Percentiles rank a stretch among this genome's conserved stretches.
Conservation (phyloP, 1,140 invertebrate genomes). For the Pogonus chalceus region DNA sequence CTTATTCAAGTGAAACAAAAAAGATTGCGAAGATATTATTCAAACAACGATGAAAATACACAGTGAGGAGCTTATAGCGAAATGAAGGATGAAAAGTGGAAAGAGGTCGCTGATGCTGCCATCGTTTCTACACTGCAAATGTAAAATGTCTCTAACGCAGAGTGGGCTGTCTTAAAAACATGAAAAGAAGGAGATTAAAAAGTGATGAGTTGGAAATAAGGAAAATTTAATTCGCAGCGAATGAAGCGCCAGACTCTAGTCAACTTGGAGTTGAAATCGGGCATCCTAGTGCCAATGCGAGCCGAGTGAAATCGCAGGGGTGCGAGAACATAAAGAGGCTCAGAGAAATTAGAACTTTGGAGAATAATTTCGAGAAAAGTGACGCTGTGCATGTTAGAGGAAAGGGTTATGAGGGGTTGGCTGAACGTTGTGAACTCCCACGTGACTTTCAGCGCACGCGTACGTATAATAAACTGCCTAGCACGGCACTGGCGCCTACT, state of each 20-base stretch:
- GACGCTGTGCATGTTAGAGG: not conserved
- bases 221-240: constrained; percentile 12
- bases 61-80: too few relatives aligned
- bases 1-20: not conserved
- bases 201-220: constrained; percentile 12
- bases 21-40: not conserved
- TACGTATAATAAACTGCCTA: not conserved
- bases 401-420: not conserved
- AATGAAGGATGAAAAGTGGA: not conserved
- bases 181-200: constrained; percentile 11
- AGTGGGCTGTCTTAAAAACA: constrained; percentile 2
- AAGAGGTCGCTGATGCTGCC: not conserved
- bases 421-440: not conserved
- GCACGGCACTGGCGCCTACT: not conserved
- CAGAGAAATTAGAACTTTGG: constrained; percentile 4
- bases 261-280: too few relatives aligned
- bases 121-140: not conserved
- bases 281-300: too few relatives aligned
- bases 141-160: not conserved
- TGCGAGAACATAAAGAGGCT: constrained; percentile 4
- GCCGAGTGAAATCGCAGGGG: not conserved
- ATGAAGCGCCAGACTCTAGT: not conserved
- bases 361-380: constrained; percentile 1
- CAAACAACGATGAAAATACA: not conserved
- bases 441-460: not conserved